Evolutionary conservation across 92 coral and sea anemone species (phyloP).

Genomic region (Paragorgia papillata): DNA sequence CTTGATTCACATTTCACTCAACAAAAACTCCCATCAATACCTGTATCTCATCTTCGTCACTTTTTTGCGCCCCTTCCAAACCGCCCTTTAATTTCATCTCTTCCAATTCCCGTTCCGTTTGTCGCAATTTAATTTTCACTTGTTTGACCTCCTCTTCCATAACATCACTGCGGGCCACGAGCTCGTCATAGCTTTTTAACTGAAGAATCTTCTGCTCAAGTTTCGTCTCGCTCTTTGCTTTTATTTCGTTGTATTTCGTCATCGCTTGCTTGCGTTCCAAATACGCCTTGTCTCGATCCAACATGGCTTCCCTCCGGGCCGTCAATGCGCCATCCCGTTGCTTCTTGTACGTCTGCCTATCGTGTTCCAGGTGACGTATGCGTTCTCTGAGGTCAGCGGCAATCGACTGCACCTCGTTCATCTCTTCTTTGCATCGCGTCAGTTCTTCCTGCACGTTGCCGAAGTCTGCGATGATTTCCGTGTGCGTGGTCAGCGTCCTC

Average conservation of each 20-base stretch:
- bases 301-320: constrained; percentile 72
- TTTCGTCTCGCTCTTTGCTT: constrained; percentile 68
- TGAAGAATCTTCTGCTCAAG: constrained; percentile 77
- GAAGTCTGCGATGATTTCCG: constrained; percentile 75
- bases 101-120: constrained; percentile 65
- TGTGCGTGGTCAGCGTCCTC: constrained; percentile 81
- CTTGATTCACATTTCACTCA: too few relatives aligned
- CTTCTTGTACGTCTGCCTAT: constrained; percentile 69
- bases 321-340: constrained; percentile 80
- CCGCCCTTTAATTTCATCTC: constrained; percentile 56
- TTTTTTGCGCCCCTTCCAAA: constrained; percentile 51
- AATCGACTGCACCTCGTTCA: constrained; percentile 54
- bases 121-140: constrained; percentile 57
- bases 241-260: constrained; percentile 67
- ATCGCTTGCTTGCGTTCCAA: constrained; percentile 73
- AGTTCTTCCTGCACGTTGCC: constrained; percentile 71
- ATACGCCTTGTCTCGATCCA: constrained; percentile 77
- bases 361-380: constrained; percentile 68
- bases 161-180: constrained; percentile 56
- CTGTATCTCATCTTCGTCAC: constrained; percentile 27
- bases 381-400: constrained; percentile 73
- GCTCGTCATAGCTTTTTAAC: constrained; percentile 69
- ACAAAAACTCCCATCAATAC: too few relatives aligned
- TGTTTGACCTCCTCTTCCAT: constrained; percentile 63
- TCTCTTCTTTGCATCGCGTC: constrained; percentile 26